Evolutionary conservation across 1,140 invertebrate genomes (phyloP), one percentile per base, ranked within the genome.

Genomic region (Nomia melanderi): DNA sequence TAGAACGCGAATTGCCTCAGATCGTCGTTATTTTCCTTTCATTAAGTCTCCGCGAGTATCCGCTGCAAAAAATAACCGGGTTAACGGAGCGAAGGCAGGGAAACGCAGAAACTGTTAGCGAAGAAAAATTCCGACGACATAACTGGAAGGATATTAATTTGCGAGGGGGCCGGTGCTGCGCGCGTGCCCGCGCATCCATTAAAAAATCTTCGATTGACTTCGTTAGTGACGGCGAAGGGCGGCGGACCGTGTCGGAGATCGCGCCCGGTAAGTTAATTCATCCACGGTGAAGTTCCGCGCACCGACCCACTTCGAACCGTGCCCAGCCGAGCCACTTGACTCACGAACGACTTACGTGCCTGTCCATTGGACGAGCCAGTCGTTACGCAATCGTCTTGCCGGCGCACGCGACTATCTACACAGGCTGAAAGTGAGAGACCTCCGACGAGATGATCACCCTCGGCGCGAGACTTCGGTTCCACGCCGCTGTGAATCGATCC

Each of bases 391-490:
- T 79, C 62, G 41, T 53, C 39, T 71, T 74, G 86, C 84, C 81
- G 79, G 63, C 79, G 85, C 77, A 87, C 79, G 86, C 87, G 87
- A 85, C 79, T 66, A 64, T 31, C 78, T n/a, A n/a, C n/a, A n/a
- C 77, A 78, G 73, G 63, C 77, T 84, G 85, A 87, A 87, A 88
- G 87, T 85, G 83, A 88, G 87, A 87, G 86, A 85, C 75, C 60
- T 70, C 74, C 66, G 50, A 67, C 27, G 53, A 39, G 73, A 65
- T 66, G 80, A 83, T 65, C 70, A 64, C 64, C 69, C 47, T 54
- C 25, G 73, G 81, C 76, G 71, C 63, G 64, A 2, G 54, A 50
- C 6, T 17, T 44, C 23, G 54, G 41, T 72, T 78, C 78, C 56
- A 54, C 73, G 36, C 29, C 59, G 33, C 62, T 65, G 47, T 27